Evolutionary conservation across 2,888 invertebrate genomes (phyloP).

Genomic region (Drosophila multiciliata): DNA sequence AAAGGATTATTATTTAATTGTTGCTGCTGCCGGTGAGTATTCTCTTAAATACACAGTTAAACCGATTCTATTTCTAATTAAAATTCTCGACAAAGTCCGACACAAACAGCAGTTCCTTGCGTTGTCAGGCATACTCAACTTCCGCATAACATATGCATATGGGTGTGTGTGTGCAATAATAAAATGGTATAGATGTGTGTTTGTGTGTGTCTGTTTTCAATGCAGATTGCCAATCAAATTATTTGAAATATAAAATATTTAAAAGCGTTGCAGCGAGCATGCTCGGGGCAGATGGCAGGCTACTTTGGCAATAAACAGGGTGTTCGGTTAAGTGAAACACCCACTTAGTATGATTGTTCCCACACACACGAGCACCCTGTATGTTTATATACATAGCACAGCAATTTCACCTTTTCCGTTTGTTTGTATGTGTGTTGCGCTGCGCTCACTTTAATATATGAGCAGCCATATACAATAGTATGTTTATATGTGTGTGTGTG

Average conservation of each 20-base stretch:
- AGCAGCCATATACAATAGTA: constrained; percentile 32
- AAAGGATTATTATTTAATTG: not conserved
- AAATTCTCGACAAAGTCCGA: constrained; percentile 7
- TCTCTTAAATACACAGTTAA: not conserved
- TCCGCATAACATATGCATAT: not conserved
- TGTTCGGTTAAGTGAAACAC: not conserved
- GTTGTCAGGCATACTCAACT: not conserved
- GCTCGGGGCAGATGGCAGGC: constrained; percentile 7
- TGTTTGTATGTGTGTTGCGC: constrained; percentile 6
- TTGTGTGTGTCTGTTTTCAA: constrained; percentile 22
- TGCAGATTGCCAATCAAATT: constrained; percentile 74
- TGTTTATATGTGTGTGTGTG: constrained; percentile 5
- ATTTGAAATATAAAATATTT: constrained; percentile 72
- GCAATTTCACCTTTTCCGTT: constrained; percentile 46
- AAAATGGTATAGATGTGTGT: not conserved
- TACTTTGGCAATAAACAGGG: constrained; percentile 15
- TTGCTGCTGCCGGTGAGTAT: not conserved
- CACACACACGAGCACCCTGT: constrained; percentile 41
- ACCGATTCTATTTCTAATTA: not conserved
- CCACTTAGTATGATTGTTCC: constrained; percentile 7
- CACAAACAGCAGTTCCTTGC: not conserved
- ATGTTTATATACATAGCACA: constrained; percentile 7
- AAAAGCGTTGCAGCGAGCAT: constrained; percentile 53
- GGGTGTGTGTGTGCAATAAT: not conserved
- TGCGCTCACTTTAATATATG: constrained; percentile 53